A percentile compares a stretch with the other conserved stretches of the same genome.
phyloP scores from a whole-genome alignment of 2,888 invertebrate genomes.

The Apodemia duryi region DNA sequence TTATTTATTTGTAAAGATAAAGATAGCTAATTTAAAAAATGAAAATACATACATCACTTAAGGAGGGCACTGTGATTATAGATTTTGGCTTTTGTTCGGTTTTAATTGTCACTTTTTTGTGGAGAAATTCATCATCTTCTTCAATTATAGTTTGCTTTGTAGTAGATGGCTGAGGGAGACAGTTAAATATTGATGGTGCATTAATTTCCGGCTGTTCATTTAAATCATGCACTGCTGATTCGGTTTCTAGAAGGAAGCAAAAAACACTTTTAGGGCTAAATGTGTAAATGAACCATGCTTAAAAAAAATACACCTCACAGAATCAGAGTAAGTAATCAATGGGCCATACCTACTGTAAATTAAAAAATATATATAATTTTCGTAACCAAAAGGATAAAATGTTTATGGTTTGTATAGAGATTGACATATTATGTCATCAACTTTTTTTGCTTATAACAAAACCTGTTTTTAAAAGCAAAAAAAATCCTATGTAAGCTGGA shows the following conservation, averaged over 20 bases:
- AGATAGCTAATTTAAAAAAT: neutral
- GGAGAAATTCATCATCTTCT: conserved; percentile 82
- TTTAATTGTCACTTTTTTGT: conserved; percentile 72
- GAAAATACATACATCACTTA: conserved; percentile 76
- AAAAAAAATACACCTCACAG: no score
- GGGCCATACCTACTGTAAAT: no score
- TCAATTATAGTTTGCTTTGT: conserved; percentile 59
- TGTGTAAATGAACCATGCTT: no score
- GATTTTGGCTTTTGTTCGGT: conserved; percentile 70
- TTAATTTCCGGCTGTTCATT: neutral
- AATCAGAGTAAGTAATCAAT: no score
- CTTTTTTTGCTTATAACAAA: no score
- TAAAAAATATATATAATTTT: no score
- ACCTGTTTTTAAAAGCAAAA: no score
- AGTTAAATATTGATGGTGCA: conserved; percentile 49
- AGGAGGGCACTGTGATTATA: conserved; percentile 84
- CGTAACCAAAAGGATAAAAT: no score
- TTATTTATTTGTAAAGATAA: no score
- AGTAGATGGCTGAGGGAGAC: conserved; percentile 72
- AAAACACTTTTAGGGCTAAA: neutral
- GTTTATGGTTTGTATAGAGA: no score
- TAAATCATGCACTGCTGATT: neutral
- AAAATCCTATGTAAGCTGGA: no score
- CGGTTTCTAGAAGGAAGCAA: neutral
- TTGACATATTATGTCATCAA: no score